Evolutionary conservation across 2,797 vertebrate genomes (phyloP), one percentile per base, ranked within the genome.

Genomic region (Lepidocolaptes lacrymiger): DNA sequence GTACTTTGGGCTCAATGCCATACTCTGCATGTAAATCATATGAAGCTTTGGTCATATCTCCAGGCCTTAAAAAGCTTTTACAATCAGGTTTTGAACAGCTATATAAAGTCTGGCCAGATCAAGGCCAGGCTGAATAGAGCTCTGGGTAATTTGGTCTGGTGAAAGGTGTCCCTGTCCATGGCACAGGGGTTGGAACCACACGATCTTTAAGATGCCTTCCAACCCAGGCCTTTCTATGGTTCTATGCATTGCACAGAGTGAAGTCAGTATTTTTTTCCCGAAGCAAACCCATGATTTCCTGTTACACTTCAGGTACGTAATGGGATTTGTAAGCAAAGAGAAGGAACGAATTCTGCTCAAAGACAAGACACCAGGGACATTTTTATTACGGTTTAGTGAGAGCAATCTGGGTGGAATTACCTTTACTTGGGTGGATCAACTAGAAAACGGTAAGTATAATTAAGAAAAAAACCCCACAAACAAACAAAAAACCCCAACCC

Each of bases 301-400:
- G 8, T 88, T 80, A 48, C 34, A 56, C 75, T 90, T 79, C 96
- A 99, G 99, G 95, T 99, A 98, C 43, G 91, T 99, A 89, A 99
- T 99, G 99, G 99, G 99, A 74, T 99, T 99, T 88, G 99, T 99
- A 84, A 99, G 99, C 95, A 99, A 99, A 97, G 99, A 99, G 96
- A 99, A 98, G 96, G 99, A 99, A 94, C 98, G 99, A 3, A 96
- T 98, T 69, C 97, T 99, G 96, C 98, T 99, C 71, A 99, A 99
- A 97, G 99, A 98, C 96, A 98, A 98, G 97, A 98, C 98, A 80
- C 98, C 99, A 0, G 99, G 99, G 30, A 99, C 99, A 3, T 99
- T 99, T 97, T 98, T 99, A 55, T 73, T 99, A 78, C 97, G 99
- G 93, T 99, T 99, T 97, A 99, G 99, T 48, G 99, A 99, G 98